These are phyloP conservation scores for Gymnobelideus leadbeateri DNA, from an alignment of 2,113 vertebrate species.

Conservation along the genomic window DNA sequence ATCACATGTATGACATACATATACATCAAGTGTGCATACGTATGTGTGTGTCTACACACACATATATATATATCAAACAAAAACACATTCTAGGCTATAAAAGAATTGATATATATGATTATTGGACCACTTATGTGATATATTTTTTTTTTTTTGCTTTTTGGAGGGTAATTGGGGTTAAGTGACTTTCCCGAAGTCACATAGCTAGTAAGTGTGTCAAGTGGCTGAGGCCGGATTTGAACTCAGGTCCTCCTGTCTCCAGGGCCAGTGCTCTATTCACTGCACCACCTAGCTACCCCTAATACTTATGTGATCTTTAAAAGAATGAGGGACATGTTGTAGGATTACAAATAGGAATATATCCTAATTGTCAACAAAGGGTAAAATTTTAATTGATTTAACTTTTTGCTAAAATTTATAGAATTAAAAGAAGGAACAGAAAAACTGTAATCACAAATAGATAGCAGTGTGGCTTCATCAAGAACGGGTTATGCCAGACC, in stretches of 20 bases:
- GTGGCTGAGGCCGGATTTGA: too few species aligned
- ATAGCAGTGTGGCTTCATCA: too few species aligned
- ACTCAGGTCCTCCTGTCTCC: too few species aligned
- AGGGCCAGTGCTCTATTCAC: too few species aligned
- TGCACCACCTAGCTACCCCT: too few species aligned
- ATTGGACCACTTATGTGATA: neutral
- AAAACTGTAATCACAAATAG: too few species aligned
- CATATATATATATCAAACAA: neutral
- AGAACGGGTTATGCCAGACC: too few species aligned
- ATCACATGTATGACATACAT: neutral
- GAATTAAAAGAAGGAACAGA: neutral
- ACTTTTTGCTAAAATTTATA: neutral
- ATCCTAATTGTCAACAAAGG: neutral
- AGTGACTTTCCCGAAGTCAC: too few species aligned
- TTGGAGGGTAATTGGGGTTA: too few species aligned
- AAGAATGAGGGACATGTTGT: neutral
- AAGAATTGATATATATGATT: neutral
- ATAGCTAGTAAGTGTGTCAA: too few species aligned
- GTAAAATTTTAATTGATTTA: neutral
- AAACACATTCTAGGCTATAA: neutral
- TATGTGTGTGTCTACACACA: neutral
- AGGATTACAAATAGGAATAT: neutral
- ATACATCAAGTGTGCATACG: neutral
- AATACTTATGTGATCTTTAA: neutral
- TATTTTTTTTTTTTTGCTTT: too few species aligned